Conservation (phyloP, 2,888 invertebrate genomes). For the Watsonalla cultraria region DNA sequence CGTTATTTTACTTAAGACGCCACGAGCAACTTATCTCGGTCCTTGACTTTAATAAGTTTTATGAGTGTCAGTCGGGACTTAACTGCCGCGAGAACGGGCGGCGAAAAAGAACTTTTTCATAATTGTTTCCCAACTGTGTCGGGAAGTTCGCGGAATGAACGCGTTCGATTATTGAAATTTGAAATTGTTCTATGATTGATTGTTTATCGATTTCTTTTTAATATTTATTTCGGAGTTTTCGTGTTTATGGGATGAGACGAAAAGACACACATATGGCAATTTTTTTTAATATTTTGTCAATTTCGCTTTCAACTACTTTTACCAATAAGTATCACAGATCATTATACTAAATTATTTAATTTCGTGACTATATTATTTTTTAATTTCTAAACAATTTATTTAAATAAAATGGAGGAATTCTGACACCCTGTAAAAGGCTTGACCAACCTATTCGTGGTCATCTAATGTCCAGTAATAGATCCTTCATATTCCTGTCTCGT, state of each 20-base stretch:
- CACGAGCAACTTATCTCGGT: constrained; percentile 75
- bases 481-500: constrained; percentile 46
- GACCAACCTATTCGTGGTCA: constrained; percentile 44
- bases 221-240: constrained; percentile 21
- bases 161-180: constrained; percentile 71
- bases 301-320: too few species aligned
- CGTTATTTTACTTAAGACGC: constrained; percentile 78
- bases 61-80: constrained; percentile 76
- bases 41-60: constrained; percentile 79
- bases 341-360: too few species aligned
- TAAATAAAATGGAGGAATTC: neutral
- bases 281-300: too few species aligned
- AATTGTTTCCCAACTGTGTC: constrained; percentile 71
- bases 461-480: constrained; percentile 52
- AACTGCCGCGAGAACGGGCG: constrained; percentile 72
- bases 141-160: constrained; percentile 41
- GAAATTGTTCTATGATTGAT: constrained; percentile 52
- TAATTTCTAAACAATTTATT: too few species aligned
- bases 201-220: constrained; percentile 43
- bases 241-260: constrained; percentile 1
- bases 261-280: too few species aligned
- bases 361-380: too few species aligned
- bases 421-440: neutral
- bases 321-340: too few species aligned
- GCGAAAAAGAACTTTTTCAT: constrained; percentile 74